Conservation (phyloP, 2,888 invertebrate species). For the Drosophila putrida region DNA sequence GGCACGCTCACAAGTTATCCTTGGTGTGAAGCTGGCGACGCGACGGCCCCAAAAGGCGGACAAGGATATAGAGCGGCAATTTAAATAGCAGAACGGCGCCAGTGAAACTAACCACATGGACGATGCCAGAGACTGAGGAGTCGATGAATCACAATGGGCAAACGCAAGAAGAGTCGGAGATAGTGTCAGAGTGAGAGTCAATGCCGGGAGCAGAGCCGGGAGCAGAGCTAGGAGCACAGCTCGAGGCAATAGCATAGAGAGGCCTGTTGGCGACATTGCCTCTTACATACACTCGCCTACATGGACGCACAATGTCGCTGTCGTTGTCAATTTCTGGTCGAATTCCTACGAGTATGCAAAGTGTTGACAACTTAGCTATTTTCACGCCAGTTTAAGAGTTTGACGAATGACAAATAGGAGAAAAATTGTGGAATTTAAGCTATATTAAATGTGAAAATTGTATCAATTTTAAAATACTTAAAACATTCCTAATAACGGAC, state of each 20-base stretch:
- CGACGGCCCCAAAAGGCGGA: slow-evolving; percentile 55
- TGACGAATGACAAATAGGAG: no score
- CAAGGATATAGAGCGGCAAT: slow-evolving; percentile 72
- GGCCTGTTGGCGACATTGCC: slow-evolving; percentile 36
- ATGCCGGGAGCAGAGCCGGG: slow-evolving; percentile 1
- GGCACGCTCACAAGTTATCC: slow-evolving; percentile 19
- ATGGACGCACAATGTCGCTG: slow-evolving; percentile 15
- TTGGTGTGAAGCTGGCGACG: slow-evolving; percentile 69
- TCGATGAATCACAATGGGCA: slow-evolving; percentile 70
- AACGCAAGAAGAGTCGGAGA: slow-evolving; percentile 21
- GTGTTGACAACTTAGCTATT: no score
- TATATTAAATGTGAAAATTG: no score
- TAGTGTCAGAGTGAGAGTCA: slow-evolving; percentile 2
- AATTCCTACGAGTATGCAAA: no score
- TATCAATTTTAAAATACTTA: no score
- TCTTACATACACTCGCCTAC: slow-evolving; percentile 41
- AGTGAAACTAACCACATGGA: slow-evolving; percentile 73
- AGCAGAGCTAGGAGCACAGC: slow-evolving; percentile 9
- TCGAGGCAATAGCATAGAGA: background rate
- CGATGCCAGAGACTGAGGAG: slow-evolving; percentile 25
- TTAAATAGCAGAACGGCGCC: slow-evolving; percentile 81
- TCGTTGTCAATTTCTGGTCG: slow-evolving; percentile 7
- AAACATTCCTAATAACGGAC: no score
- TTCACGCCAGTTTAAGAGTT: no score
- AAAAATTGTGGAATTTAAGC: no score